Percentiles rank a stretch among this genome's conserved stretches.
Evolutionary conservation across 2,113 vertebrate species (phyloP).

Genomic region (Lutjanus erythropterus): DNA sequence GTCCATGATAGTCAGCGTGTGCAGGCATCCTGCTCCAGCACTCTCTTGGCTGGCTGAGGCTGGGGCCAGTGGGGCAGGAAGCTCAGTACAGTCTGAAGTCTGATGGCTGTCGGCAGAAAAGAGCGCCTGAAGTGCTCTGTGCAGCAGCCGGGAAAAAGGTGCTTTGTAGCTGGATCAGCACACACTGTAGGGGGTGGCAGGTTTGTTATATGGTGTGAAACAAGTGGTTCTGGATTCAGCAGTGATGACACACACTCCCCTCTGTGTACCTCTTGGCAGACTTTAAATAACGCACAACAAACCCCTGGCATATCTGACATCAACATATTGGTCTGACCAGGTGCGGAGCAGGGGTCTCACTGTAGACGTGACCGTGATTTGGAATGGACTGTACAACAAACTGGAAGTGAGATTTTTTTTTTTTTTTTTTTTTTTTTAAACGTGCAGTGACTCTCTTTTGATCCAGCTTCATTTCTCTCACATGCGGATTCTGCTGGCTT

Average conservation of each 20-base stretch:
- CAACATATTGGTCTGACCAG: slow-evolving; percentile 54
- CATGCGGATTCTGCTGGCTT: not conserved
- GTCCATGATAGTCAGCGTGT: slow-evolving; percentile 29
- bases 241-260: slow-evolving; percentile 63
- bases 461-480: slow-evolving; percentile 5
- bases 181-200: slow-evolving; percentile 55
- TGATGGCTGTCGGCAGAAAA: slow-evolving; percentile 63
- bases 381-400: slow-evolving; percentile 12
- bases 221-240: slow-evolving; percentile 66
- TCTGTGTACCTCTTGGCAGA: slow-evolving; percentile 55
- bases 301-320: slow-evolving; percentile 61
- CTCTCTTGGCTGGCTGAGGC: slow-evolving; percentile 26
- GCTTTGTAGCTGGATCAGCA: slow-evolving; percentile 74
- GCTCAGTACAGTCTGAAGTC: slow-evolving; percentile 50
- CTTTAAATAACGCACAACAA: slow-evolving; percentile 57
- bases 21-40: slow-evolving; percentile 35
- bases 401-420: not conserved
- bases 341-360: slow-evolving; percentile 32
- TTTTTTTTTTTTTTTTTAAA: not conserved
- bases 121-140: slow-evolving; percentile 47
- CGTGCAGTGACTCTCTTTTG: not conserved
- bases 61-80: slow-evolving; percentile 60
- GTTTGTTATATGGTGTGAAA: slow-evolving; percentile 66
- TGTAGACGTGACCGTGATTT: slow-evolving; percentile 43
- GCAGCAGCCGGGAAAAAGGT: slow-evolving; percentile 54